Evolutionary conservation across 1,140 invertebrate genomes (phyloP), one percentile per base, ranked within the genome.

Genomic region (Drosophila ironensis): DNA sequence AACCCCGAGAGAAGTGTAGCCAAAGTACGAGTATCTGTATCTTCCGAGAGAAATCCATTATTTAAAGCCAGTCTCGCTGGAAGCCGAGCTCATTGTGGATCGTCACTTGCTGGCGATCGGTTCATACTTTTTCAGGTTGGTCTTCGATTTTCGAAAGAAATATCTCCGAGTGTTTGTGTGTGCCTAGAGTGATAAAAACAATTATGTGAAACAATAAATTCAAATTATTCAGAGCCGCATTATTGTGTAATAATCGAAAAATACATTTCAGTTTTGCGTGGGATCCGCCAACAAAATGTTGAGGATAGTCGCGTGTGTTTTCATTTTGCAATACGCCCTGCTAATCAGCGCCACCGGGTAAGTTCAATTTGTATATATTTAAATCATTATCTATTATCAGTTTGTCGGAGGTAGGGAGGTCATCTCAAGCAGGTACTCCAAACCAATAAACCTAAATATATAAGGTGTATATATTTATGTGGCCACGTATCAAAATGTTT

Each of bases 281-380:
- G 19, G 20, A 50, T 14, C 9, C 41, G 0, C 11, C 60, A n/a
- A 24, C 33, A 72, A 46, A 4, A 82, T 82, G 77, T 17, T 60
- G 59, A 81, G 70, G 11, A 5, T 42, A 28, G 50, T 70, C 11
- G 14, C 73, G 25, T 41, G 30, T 33, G 41, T 35, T 8, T 60
- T 56, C 48, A 0, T 77, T 4, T 16, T 84, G 17, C 77, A 84
- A 70, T 61, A 42, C 45, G 77, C 40, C 35, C n/a, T 84, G 11
- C 35, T 77, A 9, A 53, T 77, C 28, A 57, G 48, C 53, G 77
- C 68, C 41, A 61, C 52, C 9, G 78, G 73, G 77, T 84, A 27
- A 61, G 78, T 71, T 12, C 2, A 1, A 7, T 20, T 47, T n/a
- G 11, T 27, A 42, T 7, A 14, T 41, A 6, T 12, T 16, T 24